Percentiles rank a stretch among this genome's conserved stretches.
phyloP scores from a whole-genome alignment of 2,888 invertebrate genomes.

The Epicampocera succincta region DNA sequence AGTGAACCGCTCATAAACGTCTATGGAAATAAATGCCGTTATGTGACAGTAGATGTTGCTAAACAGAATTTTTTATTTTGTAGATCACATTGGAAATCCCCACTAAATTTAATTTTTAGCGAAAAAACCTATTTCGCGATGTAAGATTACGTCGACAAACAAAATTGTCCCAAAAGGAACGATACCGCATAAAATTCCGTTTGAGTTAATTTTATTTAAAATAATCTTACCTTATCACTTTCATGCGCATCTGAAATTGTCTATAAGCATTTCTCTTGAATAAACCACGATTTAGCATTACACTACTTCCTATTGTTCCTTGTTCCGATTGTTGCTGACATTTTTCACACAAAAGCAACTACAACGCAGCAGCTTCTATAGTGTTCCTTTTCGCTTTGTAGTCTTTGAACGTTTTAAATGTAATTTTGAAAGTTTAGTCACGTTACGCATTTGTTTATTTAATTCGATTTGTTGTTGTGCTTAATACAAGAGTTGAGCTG shows the following conservation, averaged over 20 bases:
- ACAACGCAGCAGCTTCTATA: neutral
- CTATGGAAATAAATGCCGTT: too few relatives aligned
- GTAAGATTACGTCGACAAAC: too few relatives aligned
- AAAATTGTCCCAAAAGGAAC: too few relatives aligned
- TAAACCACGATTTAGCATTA: conserved; percentile 45
- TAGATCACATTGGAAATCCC: too few relatives aligned
- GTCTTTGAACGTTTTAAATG: conserved; percentile 67
- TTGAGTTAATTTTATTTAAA: too few relatives aligned
- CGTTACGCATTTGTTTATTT: conserved; percentile 82
- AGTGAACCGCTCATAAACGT: too few relatives aligned
- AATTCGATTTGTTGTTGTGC: conserved; percentile 78
- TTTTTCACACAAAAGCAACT: neutral
- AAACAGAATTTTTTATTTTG: too few relatives aligned
- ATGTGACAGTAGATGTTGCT: too few relatives aligned
- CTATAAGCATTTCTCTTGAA: conserved; percentile 5
- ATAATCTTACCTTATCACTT: neutral
- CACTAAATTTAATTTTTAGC: too few relatives aligned
- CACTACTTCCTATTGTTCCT: neutral
- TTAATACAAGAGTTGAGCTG: conserved; percentile 11
- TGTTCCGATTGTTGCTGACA: neutral
- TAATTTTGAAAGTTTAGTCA: conserved; percentile 79
- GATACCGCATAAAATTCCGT: too few relatives aligned
- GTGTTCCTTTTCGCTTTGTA: neutral
- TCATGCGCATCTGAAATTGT: neutral
- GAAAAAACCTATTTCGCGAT: too few relatives aligned